Conservation (phyloP, 1,140 invertebrate genomes). For the Eueides isabella region DNA sequence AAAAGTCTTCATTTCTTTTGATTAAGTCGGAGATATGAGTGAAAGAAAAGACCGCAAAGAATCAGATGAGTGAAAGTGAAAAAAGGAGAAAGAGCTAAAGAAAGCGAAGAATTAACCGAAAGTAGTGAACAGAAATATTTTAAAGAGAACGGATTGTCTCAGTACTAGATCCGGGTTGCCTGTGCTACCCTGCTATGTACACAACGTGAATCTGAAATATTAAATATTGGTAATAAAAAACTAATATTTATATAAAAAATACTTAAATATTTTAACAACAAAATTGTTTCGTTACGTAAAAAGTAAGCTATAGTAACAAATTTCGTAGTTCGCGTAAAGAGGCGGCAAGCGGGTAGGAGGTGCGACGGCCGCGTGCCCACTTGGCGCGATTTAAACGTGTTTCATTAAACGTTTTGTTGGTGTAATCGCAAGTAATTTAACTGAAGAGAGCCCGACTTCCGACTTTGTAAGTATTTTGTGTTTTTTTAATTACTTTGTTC, state of each 20-base stretch:
- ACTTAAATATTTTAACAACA: background rate
- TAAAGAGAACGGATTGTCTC: no score
- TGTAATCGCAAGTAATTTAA: constrained; percentile 82
- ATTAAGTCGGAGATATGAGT: no score
- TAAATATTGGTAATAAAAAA: no score
- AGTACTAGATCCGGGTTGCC: no score
- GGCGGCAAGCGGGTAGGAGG: constrained; percentile 47
- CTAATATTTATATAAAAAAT: constrained; percentile 41
- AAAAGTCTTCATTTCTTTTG: no score
- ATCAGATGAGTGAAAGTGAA: no score
- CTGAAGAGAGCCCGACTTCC: constrained; percentile 80
- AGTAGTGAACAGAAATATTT: no score
- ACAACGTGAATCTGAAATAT: no score
- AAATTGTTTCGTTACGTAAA: background rate
- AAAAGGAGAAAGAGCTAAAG: no score
- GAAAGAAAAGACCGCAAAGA: no score
- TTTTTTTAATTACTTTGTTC: constrained; percentile 83
- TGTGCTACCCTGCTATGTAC: no score
- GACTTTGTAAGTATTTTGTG: constrained; percentile 82
- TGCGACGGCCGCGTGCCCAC: constrained; percentile 54
- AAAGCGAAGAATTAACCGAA: no score
- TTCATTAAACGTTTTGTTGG: constrained; percentile 81
- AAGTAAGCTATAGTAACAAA: constrained; percentile 47
- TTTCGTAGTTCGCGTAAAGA: constrained; percentile 72
- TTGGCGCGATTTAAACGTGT: constrained; percentile 77